These are phyloP conservation scores for Dexiosoma caninum DNA, from an alignment of 2,888 invertebrate genomes.

Conservation along the genomic window DNA sequence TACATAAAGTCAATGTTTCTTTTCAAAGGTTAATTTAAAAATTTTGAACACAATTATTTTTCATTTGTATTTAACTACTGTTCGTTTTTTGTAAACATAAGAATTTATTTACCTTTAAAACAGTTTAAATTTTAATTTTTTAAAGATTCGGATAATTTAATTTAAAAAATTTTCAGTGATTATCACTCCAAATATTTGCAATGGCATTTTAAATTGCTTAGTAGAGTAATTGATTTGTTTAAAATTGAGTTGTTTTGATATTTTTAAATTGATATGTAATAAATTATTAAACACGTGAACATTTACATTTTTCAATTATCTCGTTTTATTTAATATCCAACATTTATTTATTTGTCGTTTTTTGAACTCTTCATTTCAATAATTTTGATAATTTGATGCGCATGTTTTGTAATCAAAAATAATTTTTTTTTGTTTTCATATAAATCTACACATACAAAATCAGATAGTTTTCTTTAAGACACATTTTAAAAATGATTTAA, in stretches of 20 bases:
- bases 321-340: too few species aligned
- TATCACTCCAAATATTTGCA: neutral
- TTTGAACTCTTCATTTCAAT: too few species aligned
- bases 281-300: too few species aligned
- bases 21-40: too few species aligned
- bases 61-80: neutral
- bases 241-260: too few species aligned
- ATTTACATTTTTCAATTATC: too few species aligned
- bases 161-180: neutral
- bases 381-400: too few species aligned
- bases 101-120: neutral
- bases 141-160: neutral
- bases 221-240: too few species aligned
- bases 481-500: constrained; percentile 24
- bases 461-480: neutral
- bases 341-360: too few species aligned
- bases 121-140: neutral
- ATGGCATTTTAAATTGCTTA: neutral
- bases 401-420: neutral
- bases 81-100: neutral
- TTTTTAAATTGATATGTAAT: too few species aligned
- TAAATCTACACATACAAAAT: neutral
- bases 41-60: neutral
- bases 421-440: neutral
- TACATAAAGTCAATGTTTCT: too few species aligned